Base-by-base conservation (phyloP, 2,113 vertebrate species). In the Oreochromis niloticus region DNA sequence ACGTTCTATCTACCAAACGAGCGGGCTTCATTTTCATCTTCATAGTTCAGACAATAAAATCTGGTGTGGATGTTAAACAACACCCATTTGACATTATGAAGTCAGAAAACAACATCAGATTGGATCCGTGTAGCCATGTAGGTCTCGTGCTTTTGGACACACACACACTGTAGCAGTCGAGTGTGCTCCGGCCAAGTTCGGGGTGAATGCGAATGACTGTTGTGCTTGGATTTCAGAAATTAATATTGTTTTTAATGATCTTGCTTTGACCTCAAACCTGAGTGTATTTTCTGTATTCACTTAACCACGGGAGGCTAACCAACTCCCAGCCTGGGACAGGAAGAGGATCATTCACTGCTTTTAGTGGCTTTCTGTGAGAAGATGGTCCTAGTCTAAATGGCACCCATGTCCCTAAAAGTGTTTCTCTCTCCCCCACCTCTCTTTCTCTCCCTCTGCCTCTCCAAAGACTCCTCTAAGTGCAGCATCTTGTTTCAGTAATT, bases 401-500 rank as follows among this genome's bases (percentile, higher is more conserved):
- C 96, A 95, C 96, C 96, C 96, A 96, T 96, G 95, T 96, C 95
- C 95, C 95, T 95, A 95, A 95, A 96, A 96, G 95, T 95, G 93
- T 95, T 94, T 95, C 89, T 95, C 89, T 93, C 93, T 91, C 88
- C 88, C 82, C 83, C 83, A 83, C 86, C 89, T 83, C 87, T 90
- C 92, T 91, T 92, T 90, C 81, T 86, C 92, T 90, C 85, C 61
- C 93, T 86, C 83, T 73, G 85, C 73, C 95, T 95, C 95, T 95
- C 95, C 90, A 92, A 96, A 96, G 95, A 95, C 93, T 96, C 91
- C 93, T 95, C 96, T 96, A 96, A 96, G 96, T 96, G 96, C 96
- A 96, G 96, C 96, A 96, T 96, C 96, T 96, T 96, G 96, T 96
- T 96, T 96, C 96, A 96, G 95, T 96, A 96, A 96, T 96, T 96